Evolutionary conservation across 2,888 invertebrate species (phyloP).

Genomic region (Bellardia pandia): DNA sequence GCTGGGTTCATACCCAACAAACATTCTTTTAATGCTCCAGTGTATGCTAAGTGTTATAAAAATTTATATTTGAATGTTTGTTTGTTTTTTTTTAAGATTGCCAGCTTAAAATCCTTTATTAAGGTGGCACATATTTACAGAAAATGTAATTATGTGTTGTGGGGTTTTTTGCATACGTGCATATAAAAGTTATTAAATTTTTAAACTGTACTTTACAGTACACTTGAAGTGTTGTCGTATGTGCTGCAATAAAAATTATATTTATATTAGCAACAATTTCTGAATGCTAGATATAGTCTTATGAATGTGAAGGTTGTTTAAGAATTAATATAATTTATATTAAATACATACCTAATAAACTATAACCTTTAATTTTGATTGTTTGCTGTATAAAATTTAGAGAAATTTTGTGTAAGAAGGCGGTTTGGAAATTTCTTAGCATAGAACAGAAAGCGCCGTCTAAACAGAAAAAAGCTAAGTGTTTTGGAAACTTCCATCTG

Average conservation of each 20-base stretch:
- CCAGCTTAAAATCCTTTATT: conserved; percentile 32
- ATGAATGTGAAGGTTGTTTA: background rate
- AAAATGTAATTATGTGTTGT: conserved; percentile 11
- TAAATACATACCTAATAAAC: too few species aligned
- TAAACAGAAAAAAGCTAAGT: too few species aligned
- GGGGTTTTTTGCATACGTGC: background rate
- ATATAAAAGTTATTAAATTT: conserved; percentile 19
- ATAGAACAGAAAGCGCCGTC: too few species aligned
- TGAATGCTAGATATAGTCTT: background rate
- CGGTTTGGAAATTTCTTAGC: too few species aligned
- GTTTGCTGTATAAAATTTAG: too few species aligned
- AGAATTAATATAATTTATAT: too few species aligned
- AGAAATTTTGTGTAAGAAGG: too few species aligned
- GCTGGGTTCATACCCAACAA: conserved; percentile 17
- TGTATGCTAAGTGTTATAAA: conserved; percentile 43
- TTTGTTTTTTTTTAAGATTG: conserved; percentile 10
- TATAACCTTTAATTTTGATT: too few species aligned
- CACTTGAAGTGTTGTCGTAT: background rate
- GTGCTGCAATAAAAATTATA: background rate
- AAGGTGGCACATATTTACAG: conserved; percentile 3
- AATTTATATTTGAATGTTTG: background rate
- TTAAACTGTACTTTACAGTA: background rate
- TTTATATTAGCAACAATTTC: background rate
- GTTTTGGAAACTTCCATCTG: too few species aligned
- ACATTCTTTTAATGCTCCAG: conserved; percentile 37